phyloP scores from a whole-genome alignment of 1,140 invertebrate genomes.

The Bombus sylvicola region DNA sequence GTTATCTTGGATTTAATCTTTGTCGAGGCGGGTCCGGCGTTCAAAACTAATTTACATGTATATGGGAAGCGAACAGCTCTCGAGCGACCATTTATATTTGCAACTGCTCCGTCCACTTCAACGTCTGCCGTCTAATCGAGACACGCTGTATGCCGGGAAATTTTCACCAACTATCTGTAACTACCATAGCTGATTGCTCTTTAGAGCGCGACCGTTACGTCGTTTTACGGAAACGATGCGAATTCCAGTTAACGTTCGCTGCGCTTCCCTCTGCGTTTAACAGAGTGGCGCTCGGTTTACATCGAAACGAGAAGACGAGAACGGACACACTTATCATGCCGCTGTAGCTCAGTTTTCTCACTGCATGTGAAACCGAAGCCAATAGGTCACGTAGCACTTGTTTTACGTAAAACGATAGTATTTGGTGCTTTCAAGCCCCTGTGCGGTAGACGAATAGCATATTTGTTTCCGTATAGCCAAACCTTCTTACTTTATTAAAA shows the following conservation, averaged over 20 bases:
- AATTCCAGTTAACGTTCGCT: not conserved
- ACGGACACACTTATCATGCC: not conserved
- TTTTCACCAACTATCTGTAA: not conserved
- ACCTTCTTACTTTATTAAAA: not conserved
- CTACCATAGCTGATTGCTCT: not conserved
- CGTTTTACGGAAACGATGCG: not conserved
- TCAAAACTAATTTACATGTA: slow-evolving; percentile 32
- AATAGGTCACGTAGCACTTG: not conserved
- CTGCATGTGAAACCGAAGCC: not conserved
- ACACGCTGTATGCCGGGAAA: not conserved
- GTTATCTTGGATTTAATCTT: slow-evolving; percentile 37
- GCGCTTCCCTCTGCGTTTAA: not conserved
- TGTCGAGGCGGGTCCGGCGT: not conserved
- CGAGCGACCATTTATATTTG: slow-evolving; percentile 5
- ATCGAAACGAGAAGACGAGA: not conserved
- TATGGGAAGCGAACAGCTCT: not conserved
- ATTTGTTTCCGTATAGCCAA: too few species aligned
- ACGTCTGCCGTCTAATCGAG: not conserved
- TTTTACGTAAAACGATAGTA: not conserved
- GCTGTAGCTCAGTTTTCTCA: not conserved
- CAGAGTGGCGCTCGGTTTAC: too few species aligned
- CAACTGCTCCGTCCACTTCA: not conserved
- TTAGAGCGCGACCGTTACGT: not conserved
- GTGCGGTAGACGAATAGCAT: too few species aligned
- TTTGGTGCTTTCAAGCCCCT: too few species aligned